Percentiles rank a stretch among this genome's conserved stretches.
Conservation (phyloP, 2,888 invertebrate genomes). For the Drosophila seclusa region DNA sequence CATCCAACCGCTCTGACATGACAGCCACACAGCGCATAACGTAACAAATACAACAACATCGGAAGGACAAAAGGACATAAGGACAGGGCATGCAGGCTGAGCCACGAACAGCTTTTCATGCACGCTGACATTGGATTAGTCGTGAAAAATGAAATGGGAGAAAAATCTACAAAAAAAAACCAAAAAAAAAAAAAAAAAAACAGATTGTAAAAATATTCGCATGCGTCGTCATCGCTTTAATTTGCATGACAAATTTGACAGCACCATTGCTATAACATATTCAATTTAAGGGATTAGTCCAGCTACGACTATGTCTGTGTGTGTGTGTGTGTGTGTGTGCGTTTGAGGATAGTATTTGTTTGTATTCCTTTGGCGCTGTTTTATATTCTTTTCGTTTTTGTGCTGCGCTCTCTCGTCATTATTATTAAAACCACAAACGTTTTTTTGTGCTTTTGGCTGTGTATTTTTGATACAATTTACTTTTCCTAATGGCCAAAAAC, state of each 20-base stretch:
- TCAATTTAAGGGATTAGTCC: constrained; percentile 77
- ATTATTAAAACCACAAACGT: constrained; percentile 39
- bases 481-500: constrained; percentile 20
- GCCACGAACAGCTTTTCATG: constrained; percentile 55
- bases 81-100: constrained; percentile 20
- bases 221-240: constrained; percentile 72
- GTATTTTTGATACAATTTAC: constrained; percentile 35
- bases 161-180: constrained; percentile 23
- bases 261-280: constrained; percentile 75
- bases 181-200: constrained; percentile 16
- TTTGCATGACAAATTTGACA: constrained; percentile 79
- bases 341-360: neutral
- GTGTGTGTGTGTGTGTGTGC: neutral
- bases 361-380: neutral
- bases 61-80: neutral
- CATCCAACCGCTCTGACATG: constrained; percentile 20
- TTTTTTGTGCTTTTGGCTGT: constrained; percentile 21
- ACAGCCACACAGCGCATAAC: constrained; percentile 56
- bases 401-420: constrained; percentile 14
- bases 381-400: neutral
- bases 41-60: constrained; percentile 48
- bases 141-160: constrained; percentile 60
- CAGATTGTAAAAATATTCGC: constrained; percentile 19
- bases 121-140: constrained; percentile 74
- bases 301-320: constrained; percentile 12